These are phyloP conservation scores for Cryptomyrus ogoouensis DNA, from an alignment of 2,113 vertebrate species.

Conservation along the genomic window DNA sequence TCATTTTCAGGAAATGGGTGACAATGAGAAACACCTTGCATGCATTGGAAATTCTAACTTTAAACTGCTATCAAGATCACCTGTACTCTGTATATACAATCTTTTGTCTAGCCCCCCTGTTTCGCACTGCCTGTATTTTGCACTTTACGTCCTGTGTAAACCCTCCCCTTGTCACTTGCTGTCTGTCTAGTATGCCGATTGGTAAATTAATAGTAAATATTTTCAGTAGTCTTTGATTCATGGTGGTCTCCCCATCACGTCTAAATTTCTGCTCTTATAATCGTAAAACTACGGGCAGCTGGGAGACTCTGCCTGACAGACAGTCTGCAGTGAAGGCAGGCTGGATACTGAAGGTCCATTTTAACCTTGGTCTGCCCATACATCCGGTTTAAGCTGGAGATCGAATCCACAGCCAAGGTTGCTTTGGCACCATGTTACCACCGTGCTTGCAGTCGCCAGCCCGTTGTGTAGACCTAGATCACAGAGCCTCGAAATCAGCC, in stretches of 20 bases:
- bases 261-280: neutral
- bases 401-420: neutral
- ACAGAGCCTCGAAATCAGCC: constrained; percentile 34
- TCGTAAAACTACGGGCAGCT: neutral
- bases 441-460: constrained; percentile 39
- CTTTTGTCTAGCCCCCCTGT: too few species aligned
- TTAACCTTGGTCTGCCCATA: neutral
- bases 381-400: neutral
- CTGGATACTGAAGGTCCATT: neutral
- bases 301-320: neutral
- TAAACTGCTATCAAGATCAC: neutral
- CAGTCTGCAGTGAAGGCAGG: neutral
- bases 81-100: neutral
- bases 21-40: neutral
- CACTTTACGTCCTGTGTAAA: neutral
- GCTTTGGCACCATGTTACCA: neutral
- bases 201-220: neutral
- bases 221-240: neutral
- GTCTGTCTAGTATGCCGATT: neutral
- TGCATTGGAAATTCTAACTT: neutral
- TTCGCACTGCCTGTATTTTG: neutral
- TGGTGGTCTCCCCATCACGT: neutral
- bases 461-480: constrained; percentile 30
- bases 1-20: neutral
- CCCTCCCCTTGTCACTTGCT: neutral